Conservation (phyloP, 2,797 vertebrate species). For the Eidolon dupreanum region DNA sequence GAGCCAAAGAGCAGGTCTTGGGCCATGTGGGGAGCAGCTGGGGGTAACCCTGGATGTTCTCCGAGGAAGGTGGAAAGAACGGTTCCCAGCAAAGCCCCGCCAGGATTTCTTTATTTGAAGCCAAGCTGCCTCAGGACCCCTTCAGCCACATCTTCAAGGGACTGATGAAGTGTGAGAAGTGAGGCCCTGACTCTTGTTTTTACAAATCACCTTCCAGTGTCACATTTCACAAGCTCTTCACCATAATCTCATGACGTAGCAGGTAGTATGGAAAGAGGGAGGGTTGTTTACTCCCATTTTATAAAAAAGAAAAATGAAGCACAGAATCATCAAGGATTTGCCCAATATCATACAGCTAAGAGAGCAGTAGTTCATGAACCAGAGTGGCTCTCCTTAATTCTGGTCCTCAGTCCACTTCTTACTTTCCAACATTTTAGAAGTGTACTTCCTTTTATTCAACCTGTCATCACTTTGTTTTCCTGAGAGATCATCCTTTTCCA, state of each 20-base stretch:
- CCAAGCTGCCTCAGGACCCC: not conserved
- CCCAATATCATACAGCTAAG: not conserved
- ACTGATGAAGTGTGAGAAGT: accelerated
- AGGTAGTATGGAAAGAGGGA: not conserved
- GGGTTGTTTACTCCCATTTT: not conserved
- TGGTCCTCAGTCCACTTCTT: not conserved
- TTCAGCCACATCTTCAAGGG: not conserved
- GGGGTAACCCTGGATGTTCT: not conserved
- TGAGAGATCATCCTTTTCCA: not conserved
- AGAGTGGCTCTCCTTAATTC: not conserved
- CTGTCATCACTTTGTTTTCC: not conserved
- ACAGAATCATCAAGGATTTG: not conserved
- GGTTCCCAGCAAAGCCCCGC: not conserved
- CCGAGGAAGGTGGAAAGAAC: slow-evolving; percentile 43
- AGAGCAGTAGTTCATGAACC: not conserved
- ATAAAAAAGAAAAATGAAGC: not conserved
- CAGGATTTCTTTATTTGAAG: not conserved
- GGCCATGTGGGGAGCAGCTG: slow-evolving; percentile 44
- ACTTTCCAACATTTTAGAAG: not conserved
- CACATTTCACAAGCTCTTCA: not conserved
- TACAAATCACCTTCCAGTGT: not conserved
- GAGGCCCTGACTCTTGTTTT: not conserved
- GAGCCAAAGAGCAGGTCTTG: slow-evolving; percentile 21
- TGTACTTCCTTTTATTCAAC: not conserved
- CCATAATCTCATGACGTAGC: not conserved